These are phyloP conservation scores for Numenius phaeopus DNA, from an alignment of 2,797 vertebrate genomes.

Conservation along the genomic window DNA sequence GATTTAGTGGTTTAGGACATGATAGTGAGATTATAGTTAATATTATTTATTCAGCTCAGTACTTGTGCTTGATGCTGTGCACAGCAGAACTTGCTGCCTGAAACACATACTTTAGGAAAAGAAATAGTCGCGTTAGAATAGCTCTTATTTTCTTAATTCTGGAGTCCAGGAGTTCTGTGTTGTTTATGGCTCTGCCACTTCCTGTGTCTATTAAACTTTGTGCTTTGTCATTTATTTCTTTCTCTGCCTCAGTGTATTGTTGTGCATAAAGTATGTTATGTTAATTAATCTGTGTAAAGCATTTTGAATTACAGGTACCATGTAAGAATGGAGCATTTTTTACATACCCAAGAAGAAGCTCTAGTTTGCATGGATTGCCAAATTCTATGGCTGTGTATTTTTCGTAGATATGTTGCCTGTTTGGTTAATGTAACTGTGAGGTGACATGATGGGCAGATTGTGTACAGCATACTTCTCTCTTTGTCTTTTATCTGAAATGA, in stretches of 20 bases:
- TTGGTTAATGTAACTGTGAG: slow-evolving; percentile 5
- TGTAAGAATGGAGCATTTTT: neutral
- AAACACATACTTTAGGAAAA: neutral
- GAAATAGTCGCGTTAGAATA: neutral
- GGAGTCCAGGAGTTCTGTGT: neutral
- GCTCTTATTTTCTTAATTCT: neutral
- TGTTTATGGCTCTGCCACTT: neutral
- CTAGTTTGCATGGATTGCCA: neutral
- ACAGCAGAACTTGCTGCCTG: slow-evolving; percentile 15
- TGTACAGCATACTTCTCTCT: slow-evolving; percentile 27
- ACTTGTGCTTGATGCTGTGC: neutral
- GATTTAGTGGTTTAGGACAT: slow-evolving; percentile 5
- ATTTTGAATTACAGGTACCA: neutral
- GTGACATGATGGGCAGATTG: slow-evolving; percentile 48
- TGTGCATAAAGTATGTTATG: neutral
- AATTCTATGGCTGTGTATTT: neutral
- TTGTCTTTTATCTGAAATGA: slow-evolving; percentile 48
- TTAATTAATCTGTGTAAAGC: neutral
- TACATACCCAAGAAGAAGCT: neutral
- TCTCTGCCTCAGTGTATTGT: neutral
- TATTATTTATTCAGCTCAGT: slow-evolving; percentile 17
- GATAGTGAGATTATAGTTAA: neutral
- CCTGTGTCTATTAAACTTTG: neutral
- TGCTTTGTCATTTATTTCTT: slow-evolving; percentile 1
- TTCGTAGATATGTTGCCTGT: neutral